phyloP scores from a whole-genome alignment of 1,140 invertebrate species.

The Ceratina australensis region DNA sequence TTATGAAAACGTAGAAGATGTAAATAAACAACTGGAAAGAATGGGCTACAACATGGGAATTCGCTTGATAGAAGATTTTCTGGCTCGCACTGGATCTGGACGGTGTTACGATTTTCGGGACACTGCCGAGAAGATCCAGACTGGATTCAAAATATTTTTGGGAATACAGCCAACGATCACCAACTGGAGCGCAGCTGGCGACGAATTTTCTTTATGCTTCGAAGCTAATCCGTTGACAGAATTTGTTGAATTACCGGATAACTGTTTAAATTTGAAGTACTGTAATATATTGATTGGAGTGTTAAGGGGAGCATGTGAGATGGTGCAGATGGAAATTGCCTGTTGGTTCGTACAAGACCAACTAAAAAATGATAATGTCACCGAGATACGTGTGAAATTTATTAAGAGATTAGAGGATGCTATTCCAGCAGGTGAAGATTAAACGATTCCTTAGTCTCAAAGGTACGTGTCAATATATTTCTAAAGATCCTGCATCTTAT shows the following conservation, averaged over 20 bases:
- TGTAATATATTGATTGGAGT: constrained; percentile 97
- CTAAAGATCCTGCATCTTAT: too few relatives aligned
- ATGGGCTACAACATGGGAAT: constrained; percentile 99
- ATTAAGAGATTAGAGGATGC: constrained; percentile 97
- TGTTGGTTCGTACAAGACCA: constrained; percentile 94
- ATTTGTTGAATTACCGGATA: constrained; percentile 98
- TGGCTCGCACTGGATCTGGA: constrained; percentile 93
- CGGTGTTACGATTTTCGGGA: constrained; percentile 97
- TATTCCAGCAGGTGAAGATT: constrained; percentile 98
- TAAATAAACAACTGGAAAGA: constrained; percentile 95
- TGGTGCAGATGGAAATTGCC: constrained; percentile 93
- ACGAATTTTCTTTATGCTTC: constrained; percentile 98
- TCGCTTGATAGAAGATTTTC: constrained; percentile 97
- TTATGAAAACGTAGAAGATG: constrained; percentile 98
- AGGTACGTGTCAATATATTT: constrained; percentile 2
- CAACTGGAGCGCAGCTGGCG: constrained; percentile 95
- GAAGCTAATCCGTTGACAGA: constrained; percentile 98
- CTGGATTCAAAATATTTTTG: constrained; percentile 93
- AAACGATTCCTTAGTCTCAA: constrained; percentile 66
- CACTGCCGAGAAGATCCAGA: constrained; percentile 97
- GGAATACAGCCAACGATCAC: constrained; percentile 94
- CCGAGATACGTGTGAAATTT: constrained; percentile 97
- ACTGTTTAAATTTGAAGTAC: constrained; percentile 92
- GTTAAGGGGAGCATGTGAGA: constrained; percentile 96
- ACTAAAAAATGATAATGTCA: constrained; percentile 95